Evolutionary conservation across 2,113 vertebrate genomes (phyloP), one percentile per base, ranked within the genome.

Genomic region (Corythornis madagascariensis): DNA sequence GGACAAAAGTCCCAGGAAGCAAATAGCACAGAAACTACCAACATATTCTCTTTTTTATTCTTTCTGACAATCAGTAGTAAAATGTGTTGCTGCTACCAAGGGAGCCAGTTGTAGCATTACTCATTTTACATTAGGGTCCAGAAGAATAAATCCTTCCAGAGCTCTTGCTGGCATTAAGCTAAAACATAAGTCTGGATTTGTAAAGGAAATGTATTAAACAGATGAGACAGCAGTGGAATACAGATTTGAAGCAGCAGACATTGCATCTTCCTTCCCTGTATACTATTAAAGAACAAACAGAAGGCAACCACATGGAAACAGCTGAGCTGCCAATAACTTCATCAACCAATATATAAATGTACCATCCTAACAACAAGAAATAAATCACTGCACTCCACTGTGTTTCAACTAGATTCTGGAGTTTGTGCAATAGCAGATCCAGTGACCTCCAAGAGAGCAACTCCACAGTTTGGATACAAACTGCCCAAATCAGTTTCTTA

Each of bases 61-160:
- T 94, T 96, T 92, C 91, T 96, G 96, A 96, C 95, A 96, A 96
- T 96, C 94, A 93, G 91, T 92, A 93, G 91, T 96, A 96, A 96
- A 96, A 95, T 70, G 79, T 89, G 92, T 81, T 94, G 86, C 94
- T 82, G 90, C 94, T 93, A 93, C 94, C 91, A 76, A 79, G 94
- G 94, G 93, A 96, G 78, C 88, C 83, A 79, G 92, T 79, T 86
- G 83, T 57, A 94, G 69, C 92, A 96, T 96, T 94, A 96, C 93
- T 97, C 96, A 96, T 95, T 94, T 92, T 93, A 76, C 80, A 84
- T 96, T 83, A 89, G n/a, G 73, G 69, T 95, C 87, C 94, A 86
- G 87, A 88, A 92, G 94, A 95, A 95, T 95, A 96, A 96, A 97
- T 96, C 72, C 87, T 91, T 61, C 64, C 71, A 69, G 91, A 92